A percentile compares a stretch with the other conserved stretches of the same genome.
phyloP scores from a whole-genome alignment of 35 echinoderm and acorn worm genomes.

The Ophioderma brevispina region DNA sequence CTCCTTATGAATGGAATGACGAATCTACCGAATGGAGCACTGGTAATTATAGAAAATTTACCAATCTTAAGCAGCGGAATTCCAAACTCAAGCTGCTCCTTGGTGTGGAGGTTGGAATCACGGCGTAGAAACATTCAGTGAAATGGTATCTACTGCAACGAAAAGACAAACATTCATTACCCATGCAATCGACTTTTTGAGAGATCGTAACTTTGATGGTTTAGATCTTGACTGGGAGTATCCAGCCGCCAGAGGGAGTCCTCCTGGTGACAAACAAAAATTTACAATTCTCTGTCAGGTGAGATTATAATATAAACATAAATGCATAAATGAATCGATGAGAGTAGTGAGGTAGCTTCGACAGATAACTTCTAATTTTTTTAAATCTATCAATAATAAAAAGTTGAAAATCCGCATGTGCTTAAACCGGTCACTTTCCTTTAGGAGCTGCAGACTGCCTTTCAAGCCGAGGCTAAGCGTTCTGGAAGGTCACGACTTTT shows the following conservation, averaged over 20 bases:
- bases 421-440: too few relatives aligned
- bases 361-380: too few relatives aligned
- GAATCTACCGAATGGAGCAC: constrained; percentile 25
- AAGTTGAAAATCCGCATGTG: too few relatives aligned
- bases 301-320: too few relatives aligned
- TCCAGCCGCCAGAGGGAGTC: constrained; percentile 21
- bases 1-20: constrained; percentile 50
- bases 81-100: constrained; percentile 22
- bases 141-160: constrained; percentile 20
- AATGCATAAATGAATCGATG: too few relatives aligned
- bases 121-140: constrained; percentile 12
- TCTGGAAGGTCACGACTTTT: constrained; percentile 17
- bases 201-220: constrained; percentile 32
- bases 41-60: constrained; percentile 36
- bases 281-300: constrained; percentile 13
- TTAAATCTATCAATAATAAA: too few relatives aligned
- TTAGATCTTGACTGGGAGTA: constrained; percentile 46
- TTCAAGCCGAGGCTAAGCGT: neutral
- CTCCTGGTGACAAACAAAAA: constrained; percentile 16
- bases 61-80: constrained; percentile 3
- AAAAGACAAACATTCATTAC: constrained; percentile 14
- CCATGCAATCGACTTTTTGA: neutral
- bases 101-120: constrained; percentile 42
- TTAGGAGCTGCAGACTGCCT: constrained; percentile 45
- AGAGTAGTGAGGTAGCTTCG: too few relatives aligned